These are phyloP conservation scores for Gracilinanus agilis DNA, from an alignment of 2,113 vertebrate genomes.

Conservation along the genomic window DNA sequence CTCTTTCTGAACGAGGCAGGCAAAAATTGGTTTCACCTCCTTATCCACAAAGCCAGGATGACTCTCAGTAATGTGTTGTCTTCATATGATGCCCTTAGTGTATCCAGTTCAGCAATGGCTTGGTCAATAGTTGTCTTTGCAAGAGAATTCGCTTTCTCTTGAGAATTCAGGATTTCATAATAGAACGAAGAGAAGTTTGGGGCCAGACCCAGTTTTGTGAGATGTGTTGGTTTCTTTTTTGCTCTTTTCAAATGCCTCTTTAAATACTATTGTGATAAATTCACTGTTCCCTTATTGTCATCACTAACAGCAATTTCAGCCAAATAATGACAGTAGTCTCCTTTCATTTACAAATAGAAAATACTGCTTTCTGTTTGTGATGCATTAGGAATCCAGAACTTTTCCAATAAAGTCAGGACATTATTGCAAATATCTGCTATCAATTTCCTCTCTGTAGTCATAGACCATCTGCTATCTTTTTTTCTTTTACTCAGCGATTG, in stretches of 20 bases:
- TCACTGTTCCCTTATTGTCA: not conserved
- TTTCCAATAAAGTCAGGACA: too few species aligned
- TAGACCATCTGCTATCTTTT: not conserved
- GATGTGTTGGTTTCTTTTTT: not conserved
- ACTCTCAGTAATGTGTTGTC: not conserved
- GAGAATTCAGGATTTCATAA: not conserved
- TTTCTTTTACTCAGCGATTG: not conserved
- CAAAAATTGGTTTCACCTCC: too few species aligned
- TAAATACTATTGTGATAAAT: not conserved
- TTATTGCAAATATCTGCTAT: not conserved
- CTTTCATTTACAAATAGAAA: not conserved
- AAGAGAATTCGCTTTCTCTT: not conserved
- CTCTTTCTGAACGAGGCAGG: too few species aligned
- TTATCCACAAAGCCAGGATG: too few species aligned
- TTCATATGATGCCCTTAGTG: not conserved
- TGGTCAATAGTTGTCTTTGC: not conserved
- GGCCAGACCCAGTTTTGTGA: not conserved
- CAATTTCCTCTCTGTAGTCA: not conserved
- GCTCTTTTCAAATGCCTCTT: not conserved
- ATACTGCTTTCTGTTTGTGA: not conserved
- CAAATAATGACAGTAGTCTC: not conserved
- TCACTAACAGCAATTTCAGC: not conserved
- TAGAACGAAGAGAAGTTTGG: not conserved
- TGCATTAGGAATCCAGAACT: too few species aligned
- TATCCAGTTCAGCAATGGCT: not conserved